A percentile compares a stretch with the other conserved stretches of the same genome.
Conservation (phyloP, 2,888 invertebrate species). For the Harpalus rubripes region DNA sequence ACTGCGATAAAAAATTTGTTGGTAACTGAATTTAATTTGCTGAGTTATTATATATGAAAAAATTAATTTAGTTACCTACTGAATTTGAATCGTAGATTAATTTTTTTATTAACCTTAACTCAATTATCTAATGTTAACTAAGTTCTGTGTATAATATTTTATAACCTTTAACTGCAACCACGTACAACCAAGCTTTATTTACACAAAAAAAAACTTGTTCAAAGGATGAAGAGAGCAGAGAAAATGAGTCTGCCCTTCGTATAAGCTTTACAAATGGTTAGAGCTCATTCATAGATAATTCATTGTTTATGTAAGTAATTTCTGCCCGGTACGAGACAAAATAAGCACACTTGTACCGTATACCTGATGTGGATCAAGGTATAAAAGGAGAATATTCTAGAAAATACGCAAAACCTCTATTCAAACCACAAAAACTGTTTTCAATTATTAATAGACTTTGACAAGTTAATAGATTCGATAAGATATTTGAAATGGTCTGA, state of each 20-base stretch:
- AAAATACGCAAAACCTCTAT: neutral
- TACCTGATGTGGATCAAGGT: neutral
- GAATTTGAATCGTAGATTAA: too few relatives aligned
- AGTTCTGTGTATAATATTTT: neutral
- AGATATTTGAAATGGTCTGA: neutral
- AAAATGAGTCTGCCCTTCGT: slow-evolving; percentile 19
- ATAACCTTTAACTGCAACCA: neutral
- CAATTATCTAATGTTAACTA: too few relatives aligned
- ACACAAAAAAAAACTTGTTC: slow-evolving; percentile 51
- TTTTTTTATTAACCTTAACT: too few relatives aligned
- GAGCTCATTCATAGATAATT: slow-evolving; percentile 53
- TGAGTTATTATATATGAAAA: too few relatives aligned
- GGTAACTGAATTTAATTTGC: too few relatives aligned
- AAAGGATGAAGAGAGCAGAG: slow-evolving; percentile 32
- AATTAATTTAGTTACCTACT: too few relatives aligned
- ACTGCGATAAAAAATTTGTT: too few relatives aligned
- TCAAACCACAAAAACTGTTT: neutral
- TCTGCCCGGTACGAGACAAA: slow-evolving; percentile 16
- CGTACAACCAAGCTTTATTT: slow-evolving; percentile 11
- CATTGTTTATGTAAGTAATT: slow-evolving; percentile 63
- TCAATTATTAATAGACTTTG: neutral
- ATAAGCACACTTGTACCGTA: neutral
- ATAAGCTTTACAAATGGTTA: slow-evolving; percentile 19
- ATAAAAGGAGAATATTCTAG: neutral
- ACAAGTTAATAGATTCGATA: neutral